These are phyloP conservation scores for Lacanobia oleracea DNA, from an alignment of 2,888 invertebrate species.

Conservation along the genomic window DNA sequence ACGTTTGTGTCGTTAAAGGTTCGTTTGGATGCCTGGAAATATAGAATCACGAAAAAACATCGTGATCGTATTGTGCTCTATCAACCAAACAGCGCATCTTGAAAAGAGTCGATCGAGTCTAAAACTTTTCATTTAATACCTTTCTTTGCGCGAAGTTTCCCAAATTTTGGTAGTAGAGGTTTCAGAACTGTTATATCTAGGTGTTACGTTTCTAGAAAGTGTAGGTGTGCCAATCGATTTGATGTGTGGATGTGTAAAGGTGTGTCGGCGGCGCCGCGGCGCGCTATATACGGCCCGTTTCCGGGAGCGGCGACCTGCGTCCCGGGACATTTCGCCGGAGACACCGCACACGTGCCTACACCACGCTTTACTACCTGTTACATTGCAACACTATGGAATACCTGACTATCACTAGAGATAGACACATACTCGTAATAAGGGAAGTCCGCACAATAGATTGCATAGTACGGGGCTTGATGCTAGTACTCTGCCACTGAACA, in stretches of 20 bases:
- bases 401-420: background rate
- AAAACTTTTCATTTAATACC: background rate
- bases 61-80: background rate
- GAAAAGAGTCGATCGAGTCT: background rate
- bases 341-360: slow-evolving; percentile 40
- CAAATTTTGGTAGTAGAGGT: too few relatives aligned
- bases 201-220: background rate
- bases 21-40: background rate
- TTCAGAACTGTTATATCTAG: background rate
- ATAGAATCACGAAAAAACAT: background rate
- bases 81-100: background rate
- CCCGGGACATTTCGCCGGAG: slow-evolving; percentile 66
- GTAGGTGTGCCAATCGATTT: slow-evolving; percentile 22
- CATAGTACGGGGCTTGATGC: background rate
- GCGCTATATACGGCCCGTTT: slow-evolving; percentile 77
- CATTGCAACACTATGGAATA: background rate
- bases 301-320: slow-evolving; percentile 81
- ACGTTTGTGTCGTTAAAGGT: background rate
- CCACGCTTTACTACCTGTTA: slow-evolving; percentile 18
- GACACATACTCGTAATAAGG: background rate
- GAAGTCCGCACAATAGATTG: background rate
- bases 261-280: slow-evolving; percentile 59
- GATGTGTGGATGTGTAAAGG: slow-evolving; percentile 50
- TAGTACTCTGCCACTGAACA: background rate
- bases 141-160: background rate